These are phyloP conservation scores for Tinea trinotella DNA, from an alignment of 2,888 invertebrate species.

Conservation along the genomic window DNA sequence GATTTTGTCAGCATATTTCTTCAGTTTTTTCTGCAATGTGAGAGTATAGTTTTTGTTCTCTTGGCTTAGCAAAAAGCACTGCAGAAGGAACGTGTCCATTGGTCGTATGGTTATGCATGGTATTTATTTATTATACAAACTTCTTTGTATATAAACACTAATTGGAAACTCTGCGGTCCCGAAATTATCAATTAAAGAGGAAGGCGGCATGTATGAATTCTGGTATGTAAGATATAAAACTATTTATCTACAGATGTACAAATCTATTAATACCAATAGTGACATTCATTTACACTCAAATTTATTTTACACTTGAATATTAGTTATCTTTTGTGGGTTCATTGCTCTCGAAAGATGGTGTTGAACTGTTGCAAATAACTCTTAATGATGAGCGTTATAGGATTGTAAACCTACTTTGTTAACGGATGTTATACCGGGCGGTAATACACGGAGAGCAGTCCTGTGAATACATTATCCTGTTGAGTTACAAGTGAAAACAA, in stretches of 20 bases:
- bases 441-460: too few relatives aligned
- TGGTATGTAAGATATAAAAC: conserved; percentile 13
- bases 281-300: conserved; percentile 6
- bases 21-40: not conserved
- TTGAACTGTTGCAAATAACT: not conserved
- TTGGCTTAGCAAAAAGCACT: conserved; percentile 7
- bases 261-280: not conserved
- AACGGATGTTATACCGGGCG: too few relatives aligned
- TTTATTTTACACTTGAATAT: not conserved
- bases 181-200: conserved; percentile 10
- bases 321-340: conserved; percentile 21
- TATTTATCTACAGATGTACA: conserved; percentile 2
- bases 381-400: not conserved
- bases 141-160: conserved; percentile 9
- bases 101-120: conserved; percentile 11
- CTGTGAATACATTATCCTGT: too few relatives aligned
- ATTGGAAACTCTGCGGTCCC: not conserved
- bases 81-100: conserved; percentile 5
- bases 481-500: too few relatives aligned
- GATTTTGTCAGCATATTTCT: conserved; percentile 8
- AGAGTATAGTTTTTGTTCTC: conserved; percentile 6
- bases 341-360: conserved; percentile 21
- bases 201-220: not conserved
- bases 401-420: not conserved
- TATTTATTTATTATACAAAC: conserved; percentile 4